phyloP scores from a whole-genome alignment of 92 coral and sea anemone species.

The Isaurus tuberculatus region DNA sequence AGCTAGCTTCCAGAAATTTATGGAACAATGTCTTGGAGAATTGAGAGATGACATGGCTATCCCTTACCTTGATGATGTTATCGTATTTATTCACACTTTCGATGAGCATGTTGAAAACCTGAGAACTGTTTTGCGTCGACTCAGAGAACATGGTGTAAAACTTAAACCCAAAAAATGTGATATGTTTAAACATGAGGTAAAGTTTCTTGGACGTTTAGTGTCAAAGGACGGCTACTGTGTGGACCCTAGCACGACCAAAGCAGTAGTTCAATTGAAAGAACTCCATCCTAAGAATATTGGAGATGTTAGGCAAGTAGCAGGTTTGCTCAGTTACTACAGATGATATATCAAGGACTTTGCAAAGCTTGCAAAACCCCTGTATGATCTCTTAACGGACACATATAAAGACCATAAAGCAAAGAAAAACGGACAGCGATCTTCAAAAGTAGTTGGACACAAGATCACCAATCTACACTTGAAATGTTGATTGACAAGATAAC shows the following conservation, averaged over 20 bases:
- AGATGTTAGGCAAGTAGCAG: constrained; percentile 52
- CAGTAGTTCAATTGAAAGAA: constrained; percentile 37
- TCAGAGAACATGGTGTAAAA: constrained; percentile 41
- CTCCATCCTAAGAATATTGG: constrained; percentile 34
- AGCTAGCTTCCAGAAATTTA: constrained; percentile 43
- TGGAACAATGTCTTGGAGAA: constrained; percentile 35
- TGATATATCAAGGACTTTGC: constrained; percentile 51
- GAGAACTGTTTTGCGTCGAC: constrained; percentile 29
- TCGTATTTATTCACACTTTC: constrained; percentile 55
- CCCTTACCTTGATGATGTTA: constrained; percentile 62
- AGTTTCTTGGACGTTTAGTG: constrained; percentile 48
- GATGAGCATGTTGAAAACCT: constrained; percentile 57
- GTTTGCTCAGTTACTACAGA: constrained; percentile 55
- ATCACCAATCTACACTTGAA: constrained; percentile 34
- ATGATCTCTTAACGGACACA: neutral
- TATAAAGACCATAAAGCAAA: neutral
- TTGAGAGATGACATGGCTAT: constrained; percentile 56
- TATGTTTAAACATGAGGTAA: constrained; percentile 34
- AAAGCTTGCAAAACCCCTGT: constrained; percentile 49
- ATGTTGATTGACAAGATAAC: constrained; percentile 15
- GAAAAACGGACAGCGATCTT: constrained; percentile 25
- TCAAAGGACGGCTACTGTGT: constrained; percentile 53
- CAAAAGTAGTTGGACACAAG: constrained; percentile 14
- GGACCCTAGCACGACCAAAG: constrained; percentile 49
- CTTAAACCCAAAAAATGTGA: constrained; percentile 45